Base-by-base conservation (phyloP, 1,140 invertebrate species). In the Drosophila novamexicana region DNA sequence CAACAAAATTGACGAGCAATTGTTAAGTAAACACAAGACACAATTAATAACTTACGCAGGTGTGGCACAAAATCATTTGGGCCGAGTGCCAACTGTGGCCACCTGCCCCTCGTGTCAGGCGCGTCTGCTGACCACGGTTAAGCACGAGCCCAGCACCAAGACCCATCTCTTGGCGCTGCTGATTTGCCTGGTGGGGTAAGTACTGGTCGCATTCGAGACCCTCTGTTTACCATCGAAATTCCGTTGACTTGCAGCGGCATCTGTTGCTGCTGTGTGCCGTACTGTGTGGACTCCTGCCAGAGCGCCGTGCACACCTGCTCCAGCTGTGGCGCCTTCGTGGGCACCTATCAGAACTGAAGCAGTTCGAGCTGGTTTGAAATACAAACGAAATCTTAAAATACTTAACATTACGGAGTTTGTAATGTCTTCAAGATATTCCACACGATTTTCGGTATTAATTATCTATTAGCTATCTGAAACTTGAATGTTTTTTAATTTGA, bases 261-360 rank as follows among this genome's bases (percentile, higher is more conserved):
- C 10, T 90, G 86, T 37, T 95, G 94, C 75, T 93, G 93, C 10
- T 95, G 93, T 61, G 91, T 95, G n/a, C 95, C 95, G 1, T 96
- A 95, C 73, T 95, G 94, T 57, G 93, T 94, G 61, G 93, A 96
- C 72, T 93, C 92, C 7, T 96, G 95, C 75, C 91, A 94, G 77
- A 93, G 91, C 40, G 93, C 94, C 12, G 94, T 94, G 57, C 95
- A 96, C 79, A 94, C 93, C 70, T 96, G 95, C 82, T 94, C 94
- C 9, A 93, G 92, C 58, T 96, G 95, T 74, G 93, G 93, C 16
- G 79, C 93, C 6, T 96, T 92, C 69, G 78, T 96, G 18, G 95
- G 95, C 22, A 90, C 93, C 9, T 95, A 94, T 59, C 66, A 74
- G 2, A 90, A 85, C 36, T 85, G 54, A 66, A 22, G 29, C 8